These are phyloP conservation scores for Pherbina coryleti DNA, from an alignment of 2,888 invertebrate genomes.

Conservation along the genomic window DNA sequence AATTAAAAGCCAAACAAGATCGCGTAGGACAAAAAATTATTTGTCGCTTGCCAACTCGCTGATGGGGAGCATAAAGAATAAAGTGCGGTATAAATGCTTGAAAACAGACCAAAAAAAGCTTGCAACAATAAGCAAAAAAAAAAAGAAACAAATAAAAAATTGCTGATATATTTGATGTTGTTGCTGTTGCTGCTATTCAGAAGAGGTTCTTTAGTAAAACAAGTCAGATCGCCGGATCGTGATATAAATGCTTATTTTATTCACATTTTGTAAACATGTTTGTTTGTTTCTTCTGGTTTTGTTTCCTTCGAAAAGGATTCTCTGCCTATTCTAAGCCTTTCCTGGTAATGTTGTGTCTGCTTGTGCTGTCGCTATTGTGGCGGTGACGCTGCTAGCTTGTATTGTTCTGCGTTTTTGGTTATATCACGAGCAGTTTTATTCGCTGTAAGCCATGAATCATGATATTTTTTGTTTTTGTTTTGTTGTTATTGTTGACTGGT, in stretches of 20 bases:
- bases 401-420: conserved; percentile 31
- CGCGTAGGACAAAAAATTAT: neutral
- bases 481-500: neutral
- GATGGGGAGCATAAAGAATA: no score
- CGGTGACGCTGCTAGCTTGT: neutral
- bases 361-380: neutral
- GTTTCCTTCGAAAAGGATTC: conserved; percentile 10
- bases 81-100: neutral
- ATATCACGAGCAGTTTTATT: conserved; percentile 33
- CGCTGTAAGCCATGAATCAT: conserved; percentile 28
- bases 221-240: conserved; percentile 33
- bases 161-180: neutral
- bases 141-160: neutral
- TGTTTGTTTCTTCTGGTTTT: neutral
- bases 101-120: neutral
- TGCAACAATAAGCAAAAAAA: neutral
- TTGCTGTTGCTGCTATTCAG: neutral
- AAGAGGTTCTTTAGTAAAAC: conserved; percentile 23
- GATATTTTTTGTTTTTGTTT: no score
- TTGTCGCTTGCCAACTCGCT: neutral
- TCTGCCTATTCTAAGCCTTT: no score
- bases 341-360: no score
- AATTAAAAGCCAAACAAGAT: neutral
- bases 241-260: conserved; percentile 38
- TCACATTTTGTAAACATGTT: conserved; percentile 30